Evolutionary conservation across 2,113 vertebrate species (phyloP).

Genomic region (Bujurquina vittata): DNA sequence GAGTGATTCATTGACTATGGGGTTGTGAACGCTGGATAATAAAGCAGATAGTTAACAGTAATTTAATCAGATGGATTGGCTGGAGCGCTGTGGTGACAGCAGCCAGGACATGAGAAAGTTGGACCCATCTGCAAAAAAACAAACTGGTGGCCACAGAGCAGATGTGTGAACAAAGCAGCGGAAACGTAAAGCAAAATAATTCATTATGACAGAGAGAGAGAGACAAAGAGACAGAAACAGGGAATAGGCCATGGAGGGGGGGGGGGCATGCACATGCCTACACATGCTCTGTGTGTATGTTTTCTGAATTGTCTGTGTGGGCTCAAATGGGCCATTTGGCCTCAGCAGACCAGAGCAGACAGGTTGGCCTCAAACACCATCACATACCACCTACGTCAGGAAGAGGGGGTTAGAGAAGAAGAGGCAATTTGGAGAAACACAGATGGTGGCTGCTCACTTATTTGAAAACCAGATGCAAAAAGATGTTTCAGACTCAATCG

Average conservation of each 20-base stretch:
- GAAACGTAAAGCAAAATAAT: background rate
- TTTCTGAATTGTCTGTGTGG: constrained; percentile 14
- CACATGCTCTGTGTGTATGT: constrained; percentile 12
- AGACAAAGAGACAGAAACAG: background rate
- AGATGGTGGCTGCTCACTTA: constrained; percentile 33
- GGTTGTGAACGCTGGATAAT: background rate
- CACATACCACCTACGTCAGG: constrained; percentile 43
- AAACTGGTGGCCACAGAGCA: constrained; percentile 10
- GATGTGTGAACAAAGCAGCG: background rate
- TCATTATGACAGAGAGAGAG: background rate
- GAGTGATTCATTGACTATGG: background rate
- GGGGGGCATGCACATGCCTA: background rate
- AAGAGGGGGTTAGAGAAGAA: constrained; percentile 7
- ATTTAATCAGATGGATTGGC: constrained; percentile 18
- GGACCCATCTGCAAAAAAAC: background rate
- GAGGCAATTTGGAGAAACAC: constrained; percentile 30
- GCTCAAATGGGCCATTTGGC: constrained; percentile 39
- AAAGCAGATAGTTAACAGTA: background rate
- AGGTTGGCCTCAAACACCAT: constrained; percentile 21
- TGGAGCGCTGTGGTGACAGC: background rate
- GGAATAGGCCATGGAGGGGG: too few species aligned
- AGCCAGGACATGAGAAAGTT: background rate
- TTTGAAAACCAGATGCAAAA: constrained; percentile 37
- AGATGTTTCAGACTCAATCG: constrained; percentile 7
- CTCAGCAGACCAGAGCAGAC: constrained; percentile 53